These are phyloP conservation scores for Eulemur mongoz DNA, from an alignment of 2,797 vertebrate species.

Conservation along the genomic window DNA sequence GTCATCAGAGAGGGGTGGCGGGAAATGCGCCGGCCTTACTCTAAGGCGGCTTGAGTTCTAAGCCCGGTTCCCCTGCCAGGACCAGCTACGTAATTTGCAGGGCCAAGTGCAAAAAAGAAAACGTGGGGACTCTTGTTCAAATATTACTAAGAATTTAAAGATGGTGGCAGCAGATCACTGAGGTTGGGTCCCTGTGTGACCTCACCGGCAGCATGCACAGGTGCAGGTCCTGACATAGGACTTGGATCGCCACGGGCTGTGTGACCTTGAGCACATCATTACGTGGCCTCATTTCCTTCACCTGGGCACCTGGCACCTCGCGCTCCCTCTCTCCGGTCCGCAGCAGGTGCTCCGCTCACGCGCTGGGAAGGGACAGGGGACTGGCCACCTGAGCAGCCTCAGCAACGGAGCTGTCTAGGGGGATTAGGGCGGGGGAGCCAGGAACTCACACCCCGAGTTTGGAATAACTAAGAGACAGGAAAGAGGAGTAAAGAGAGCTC, in stretches of 20 bases:
- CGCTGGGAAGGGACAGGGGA: no score
- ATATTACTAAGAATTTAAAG: background rate
- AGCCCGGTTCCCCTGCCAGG: background rate
- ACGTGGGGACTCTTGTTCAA: background rate
- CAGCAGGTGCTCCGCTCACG: background rate
- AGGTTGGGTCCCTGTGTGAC: background rate
- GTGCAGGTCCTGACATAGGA: background rate
- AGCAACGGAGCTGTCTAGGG: fast-evolving
- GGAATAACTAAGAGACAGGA: background rate
- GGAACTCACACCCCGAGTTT: background rate
- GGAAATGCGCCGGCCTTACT: background rate
- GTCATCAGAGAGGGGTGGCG: background rate
- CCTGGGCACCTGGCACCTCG: no score
- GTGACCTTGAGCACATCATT: background rate
- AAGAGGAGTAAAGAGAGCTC: fast-evolving
- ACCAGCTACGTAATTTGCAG: background rate
- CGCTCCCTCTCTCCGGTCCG: background rate
- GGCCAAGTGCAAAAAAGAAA: background rate
- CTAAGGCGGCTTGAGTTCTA: background rate
- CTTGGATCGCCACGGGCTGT: background rate
- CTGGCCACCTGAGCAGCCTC: background rate
- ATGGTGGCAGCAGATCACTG: no score
- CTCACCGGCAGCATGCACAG: fast-evolving
- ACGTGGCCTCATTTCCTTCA: background rate
- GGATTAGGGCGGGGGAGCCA: background rate